These are phyloP conservation scores for Saccostrea echinata DNA, from an alignment of 1,140 invertebrate species.

Conservation along the genomic window DNA sequence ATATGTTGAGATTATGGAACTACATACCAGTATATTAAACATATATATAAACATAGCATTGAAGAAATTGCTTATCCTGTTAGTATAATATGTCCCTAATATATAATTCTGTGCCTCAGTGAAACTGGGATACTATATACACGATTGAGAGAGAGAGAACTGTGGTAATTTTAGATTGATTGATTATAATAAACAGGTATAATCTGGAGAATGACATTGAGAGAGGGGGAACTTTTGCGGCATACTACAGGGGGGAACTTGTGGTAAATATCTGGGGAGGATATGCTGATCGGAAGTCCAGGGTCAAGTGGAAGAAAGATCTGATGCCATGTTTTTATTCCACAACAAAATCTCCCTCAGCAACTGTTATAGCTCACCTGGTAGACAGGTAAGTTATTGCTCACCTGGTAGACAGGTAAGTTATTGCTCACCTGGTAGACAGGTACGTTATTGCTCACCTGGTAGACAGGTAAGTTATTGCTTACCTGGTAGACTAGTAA, in stretches of 20 bases:
- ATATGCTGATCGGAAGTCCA: conserved; percentile 72
- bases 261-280: conserved; percentile 77
- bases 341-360: conserved; percentile 75
- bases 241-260: conserved; percentile 70
- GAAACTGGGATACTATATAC: too few relatives aligned
- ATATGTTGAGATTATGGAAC: too few relatives aligned
- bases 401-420: not conserved
- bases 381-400: conserved; percentile 74
- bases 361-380: conserved; percentile 78
- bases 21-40: not conserved
- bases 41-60: not conserved
- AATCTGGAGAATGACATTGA: conserved; percentile 67
- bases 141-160: too few relatives aligned
- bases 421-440: too few relatives aligned
- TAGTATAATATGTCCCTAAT: not conserved
- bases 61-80: not conserved
- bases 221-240: conserved; percentile 76
- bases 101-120: not conserved
- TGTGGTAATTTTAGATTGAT: too few relatives aligned
- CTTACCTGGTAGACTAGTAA: too few relatives aligned
- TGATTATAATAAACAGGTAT: conserved; percentile 58
- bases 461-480: too few relatives aligned
- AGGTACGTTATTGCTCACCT: too few relatives aligned
- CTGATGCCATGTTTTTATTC: conserved; percentile 71
- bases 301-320: conserved; percentile 69